Conservation (phyloP, 2,113 vertebrate genomes). For the Panurus biarmicus region DNA sequence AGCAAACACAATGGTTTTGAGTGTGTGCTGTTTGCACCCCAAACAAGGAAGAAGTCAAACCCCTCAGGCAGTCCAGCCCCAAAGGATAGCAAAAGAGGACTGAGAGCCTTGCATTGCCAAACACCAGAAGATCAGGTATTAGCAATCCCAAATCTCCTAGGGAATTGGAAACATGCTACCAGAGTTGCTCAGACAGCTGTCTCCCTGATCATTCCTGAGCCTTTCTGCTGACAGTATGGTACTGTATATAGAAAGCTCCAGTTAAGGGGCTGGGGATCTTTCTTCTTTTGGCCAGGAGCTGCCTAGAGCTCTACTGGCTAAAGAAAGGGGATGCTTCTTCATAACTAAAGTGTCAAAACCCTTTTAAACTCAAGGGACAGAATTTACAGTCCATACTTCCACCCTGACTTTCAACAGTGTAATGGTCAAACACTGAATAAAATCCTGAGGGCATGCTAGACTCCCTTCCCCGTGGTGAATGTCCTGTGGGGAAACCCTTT, state of each 20-base stretch:
- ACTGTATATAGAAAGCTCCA: background rate
- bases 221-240: accelerated
- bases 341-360: background rate
- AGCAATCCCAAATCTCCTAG: background rate
- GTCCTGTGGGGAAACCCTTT: background rate
- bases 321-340: background rate
- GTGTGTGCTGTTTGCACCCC: background rate
- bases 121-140: background rate
- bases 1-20: background rate
- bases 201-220: background rate
- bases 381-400: background rate
- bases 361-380: background rate
- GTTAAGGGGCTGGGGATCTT: background rate
- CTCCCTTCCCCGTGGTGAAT: background rate
- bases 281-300: background rate
- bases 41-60: background rate
- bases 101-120: background rate
- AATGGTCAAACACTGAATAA: background rate
- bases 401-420: background rate
- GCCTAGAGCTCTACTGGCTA: background rate
- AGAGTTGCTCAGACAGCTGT: background rate
- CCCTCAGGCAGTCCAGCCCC: background rate
- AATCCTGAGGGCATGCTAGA: background rate
- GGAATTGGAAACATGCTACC: background rate
- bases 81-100: background rate